Percentiles rank a stretch among this genome's conserved stretches.
Conservation (phyloP, 2,888 invertebrate genomes). For the Nowickia ferox region DNA sequence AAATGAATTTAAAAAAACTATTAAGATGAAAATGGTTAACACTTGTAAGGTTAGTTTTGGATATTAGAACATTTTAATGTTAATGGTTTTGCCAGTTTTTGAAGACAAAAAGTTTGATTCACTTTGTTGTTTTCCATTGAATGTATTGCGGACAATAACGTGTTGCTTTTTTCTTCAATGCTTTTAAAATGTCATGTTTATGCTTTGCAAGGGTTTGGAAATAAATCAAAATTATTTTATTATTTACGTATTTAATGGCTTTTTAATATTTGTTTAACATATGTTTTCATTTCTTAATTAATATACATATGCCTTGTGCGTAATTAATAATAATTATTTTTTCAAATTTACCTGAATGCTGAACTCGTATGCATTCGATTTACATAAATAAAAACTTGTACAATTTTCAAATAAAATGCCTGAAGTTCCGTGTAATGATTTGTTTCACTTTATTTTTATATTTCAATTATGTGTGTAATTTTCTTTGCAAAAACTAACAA, state of each 20-base stretch:
- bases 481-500: constrained; percentile 50
- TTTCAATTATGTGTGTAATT: constrained; percentile 7
- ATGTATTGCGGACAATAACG: constrained; percentile 1
- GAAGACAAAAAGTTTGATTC: not conserved
- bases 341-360: constrained; percentile 41
- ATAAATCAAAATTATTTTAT: constrained; percentile 23
- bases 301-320: constrained; percentile 70
- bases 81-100: not conserved
- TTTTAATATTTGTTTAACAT: constrained; percentile 47
- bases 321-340: constrained; percentile 56
- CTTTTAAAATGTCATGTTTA: not conserved
- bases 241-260: constrained; percentile 67
- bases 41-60: not conserved
- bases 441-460: constrained; percentile 26
- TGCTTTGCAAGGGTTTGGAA: constrained; percentile 18
- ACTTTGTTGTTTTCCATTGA: not conserved
- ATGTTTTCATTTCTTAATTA: constrained; percentile 53
- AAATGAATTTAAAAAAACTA: constrained; percentile 13
- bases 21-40: constrained; percentile 26
- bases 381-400: constrained; percentile 36
- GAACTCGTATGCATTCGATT: constrained; percentile 55
- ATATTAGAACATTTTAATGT: not conserved
- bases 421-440: constrained; percentile 66
- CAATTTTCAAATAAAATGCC: constrained; percentile 57
- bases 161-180: constrained; percentile 5